Evolutionary conservation across 2,888 invertebrate genomes (phyloP), one percentile per base, ranked within the genome.

Genomic region (Hypomecis punctinalis): DNA sequence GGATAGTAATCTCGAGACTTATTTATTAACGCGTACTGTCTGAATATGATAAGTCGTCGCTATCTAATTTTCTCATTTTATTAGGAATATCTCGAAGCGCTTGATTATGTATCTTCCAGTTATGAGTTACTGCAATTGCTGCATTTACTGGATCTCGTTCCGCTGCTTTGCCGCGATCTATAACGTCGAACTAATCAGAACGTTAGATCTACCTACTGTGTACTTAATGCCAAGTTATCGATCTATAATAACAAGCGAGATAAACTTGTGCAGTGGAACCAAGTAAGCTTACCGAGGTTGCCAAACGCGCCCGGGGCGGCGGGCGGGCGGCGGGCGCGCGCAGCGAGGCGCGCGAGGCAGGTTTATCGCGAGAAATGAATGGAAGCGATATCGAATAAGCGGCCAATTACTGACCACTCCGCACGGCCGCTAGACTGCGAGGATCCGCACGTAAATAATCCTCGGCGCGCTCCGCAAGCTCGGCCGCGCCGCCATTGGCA

Each of bases 291-390:
- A 80, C 74, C 72, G 78, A 77, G 68, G 73, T 75, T 73, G 80
- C 73, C 72, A 78, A 76, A 72, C 74, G 77, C 71, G 83, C 80
- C 81, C 71, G 23, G 23, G 23, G 23, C 23, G 23, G 23, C 23
- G 23, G 23, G 23, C 73, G 72, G 79, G 83, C 78, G 71, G 73
- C 51, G 48, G 51, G 55, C 52, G 52, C 60, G 52, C n/a, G 40
- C 49, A 13, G 63, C 58, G 40, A 1, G 55, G 51, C 49, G 56
- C 63, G 57, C 76, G 74, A 73, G 82, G 84, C 84, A 80, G 81
- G 82, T 85, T 89, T 91, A 90, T 90, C 89, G 81, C 78, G 80
- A 79, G 83, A 87, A 88, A 91, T 92, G 89, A 90, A 90, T 91
- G 90, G 89, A 86, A 78, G 85, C 83, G 88, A 89, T 91, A 90